phyloP scores from a whole-genome alignment of 2,888 invertebrate genomes.

The Agrochola circellaris region DNA sequence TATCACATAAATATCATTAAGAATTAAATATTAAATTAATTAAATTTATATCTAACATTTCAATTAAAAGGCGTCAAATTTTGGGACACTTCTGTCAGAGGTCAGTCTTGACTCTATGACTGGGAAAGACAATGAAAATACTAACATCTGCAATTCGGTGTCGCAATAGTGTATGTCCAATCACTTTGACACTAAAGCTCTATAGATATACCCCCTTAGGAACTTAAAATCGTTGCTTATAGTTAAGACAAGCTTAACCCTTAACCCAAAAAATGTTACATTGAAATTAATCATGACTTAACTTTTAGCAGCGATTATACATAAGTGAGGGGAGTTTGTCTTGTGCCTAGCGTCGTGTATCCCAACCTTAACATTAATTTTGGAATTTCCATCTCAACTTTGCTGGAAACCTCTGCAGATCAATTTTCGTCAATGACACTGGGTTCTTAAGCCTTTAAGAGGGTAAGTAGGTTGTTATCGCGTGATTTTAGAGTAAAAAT shows the following conservation, averaged over 20 bases:
- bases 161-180: not conserved
- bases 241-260: not conserved
- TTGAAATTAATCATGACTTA: not conserved
- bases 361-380: slow-evolving; percentile 78
- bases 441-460: slow-evolving; percentile 54
- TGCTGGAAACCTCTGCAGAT: slow-evolving; percentile 65
- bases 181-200: too few relatives aligned
- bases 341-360: slow-evolving; percentile 30
- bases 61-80: not conserved
- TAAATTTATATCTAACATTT: too few relatives aligned
- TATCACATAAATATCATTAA: too few relatives aligned
- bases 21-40: too few relatives aligned
- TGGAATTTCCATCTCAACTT: slow-evolving; percentile 78
- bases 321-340: not conserved
- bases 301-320: not conserved
- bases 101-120: not conserved
- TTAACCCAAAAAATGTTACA: not conserved
- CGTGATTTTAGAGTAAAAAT: slow-evolving; percentile 54
- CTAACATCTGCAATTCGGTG: not conserved
- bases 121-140: not conserved
- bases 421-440: slow-evolving; percentile 67
- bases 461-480: slow-evolving; percentile 52
- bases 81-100: too few relatives aligned
- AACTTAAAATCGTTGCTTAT: not conserved
- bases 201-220: too few relatives aligned